Evolutionary conservation across 2,797 vertebrate species (phyloP), one percentile per base, ranked within the genome.

Genomic region (Selene dorsalis): DNA sequence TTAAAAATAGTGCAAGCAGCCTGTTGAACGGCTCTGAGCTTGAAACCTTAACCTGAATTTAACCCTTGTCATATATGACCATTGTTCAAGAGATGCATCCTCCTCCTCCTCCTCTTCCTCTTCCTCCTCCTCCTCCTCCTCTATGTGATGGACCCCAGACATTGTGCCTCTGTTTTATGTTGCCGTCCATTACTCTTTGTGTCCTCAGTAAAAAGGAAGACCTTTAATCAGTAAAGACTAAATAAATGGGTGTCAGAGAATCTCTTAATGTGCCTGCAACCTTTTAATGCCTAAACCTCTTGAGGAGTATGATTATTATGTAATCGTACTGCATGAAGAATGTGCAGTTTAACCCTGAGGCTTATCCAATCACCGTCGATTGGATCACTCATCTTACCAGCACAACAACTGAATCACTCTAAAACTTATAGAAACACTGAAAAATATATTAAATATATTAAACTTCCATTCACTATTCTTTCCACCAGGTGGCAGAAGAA

Each of bases 401-500:
- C 17, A 17, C 8, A 50, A 26, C 5, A 30, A 56, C 30, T 6
- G 8, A 4, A 57, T 64, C 20, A 24, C 7, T 59, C 12, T 17
- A 12, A 20, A 20, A 18, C 12, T 28, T 18, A 30, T 3, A 7
- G 6, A 17, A 28, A 55, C 52, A 28, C 6, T 28, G 52, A 41
- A n/a, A 58, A 61, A 22, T 7, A 5, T 4, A 43, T 41, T 41
- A 41, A 12, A 41, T 14, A 41, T 4, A 13, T 35, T 35, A 35
- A 16, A 41, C 28, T 13, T 38, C 11, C 14, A 32, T 53, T 63
- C n/a, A 30, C 32, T 28, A 2, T 58, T 82, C 50, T 64, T 8
- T 10, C 87, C 86, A 89, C 79, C 58, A 87, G 87, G 82, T 48
- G 88, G 88, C 72, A 87, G 57, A 75, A 83, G 1, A 70, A 28